Conservation (phyloP, 2,797 vertebrate genomes). For the Ptychadena robeensis region DNA sequence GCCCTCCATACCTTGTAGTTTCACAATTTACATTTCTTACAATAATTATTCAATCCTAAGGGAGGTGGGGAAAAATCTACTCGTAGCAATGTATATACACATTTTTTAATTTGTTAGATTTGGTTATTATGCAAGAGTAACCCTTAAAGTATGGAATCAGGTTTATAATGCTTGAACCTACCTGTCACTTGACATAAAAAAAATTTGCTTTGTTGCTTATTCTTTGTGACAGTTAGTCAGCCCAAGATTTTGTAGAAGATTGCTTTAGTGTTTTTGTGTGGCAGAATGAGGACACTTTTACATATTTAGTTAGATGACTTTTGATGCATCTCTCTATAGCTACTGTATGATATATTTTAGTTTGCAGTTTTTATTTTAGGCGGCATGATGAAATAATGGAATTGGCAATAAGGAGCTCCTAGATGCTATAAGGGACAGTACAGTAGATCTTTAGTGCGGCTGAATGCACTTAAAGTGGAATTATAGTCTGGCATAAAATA, state of each 20-base stretch:
- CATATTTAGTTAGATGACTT: conserved; percentile 45
- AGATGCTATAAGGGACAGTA: background rate
- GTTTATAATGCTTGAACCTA: conserved; percentile 46
- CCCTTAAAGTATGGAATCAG: conserved; percentile 37
- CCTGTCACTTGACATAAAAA: conserved; percentile 56
- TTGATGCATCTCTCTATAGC: conserved; percentile 43
- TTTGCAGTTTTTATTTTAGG: conserved; percentile 22
- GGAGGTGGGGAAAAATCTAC: too few species aligned
- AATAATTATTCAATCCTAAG: too few species aligned
- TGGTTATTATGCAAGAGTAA: background rate
- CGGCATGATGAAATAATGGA: background rate
- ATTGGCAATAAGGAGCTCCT: conserved; percentile 14
- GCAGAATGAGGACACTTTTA: conserved; percentile 58
- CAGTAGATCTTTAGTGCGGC: background rate
- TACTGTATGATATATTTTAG: conserved; percentile 27
- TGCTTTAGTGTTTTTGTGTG: conserved; percentile 53
- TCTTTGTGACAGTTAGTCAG: conserved; percentile 49
- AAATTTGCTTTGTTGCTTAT: conserved; percentile 30
- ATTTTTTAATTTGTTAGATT: conserved; percentile 2
- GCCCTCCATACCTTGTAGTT: too few species aligned
- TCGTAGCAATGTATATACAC: background rate
- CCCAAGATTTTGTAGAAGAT: conserved; percentile 42
- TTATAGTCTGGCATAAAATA: too few species aligned
- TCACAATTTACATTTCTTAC: too few species aligned
- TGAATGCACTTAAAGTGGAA: background rate